Conservation (phyloP, 2,888 invertebrate genomes). For the Blastobasis adustella region DNA sequence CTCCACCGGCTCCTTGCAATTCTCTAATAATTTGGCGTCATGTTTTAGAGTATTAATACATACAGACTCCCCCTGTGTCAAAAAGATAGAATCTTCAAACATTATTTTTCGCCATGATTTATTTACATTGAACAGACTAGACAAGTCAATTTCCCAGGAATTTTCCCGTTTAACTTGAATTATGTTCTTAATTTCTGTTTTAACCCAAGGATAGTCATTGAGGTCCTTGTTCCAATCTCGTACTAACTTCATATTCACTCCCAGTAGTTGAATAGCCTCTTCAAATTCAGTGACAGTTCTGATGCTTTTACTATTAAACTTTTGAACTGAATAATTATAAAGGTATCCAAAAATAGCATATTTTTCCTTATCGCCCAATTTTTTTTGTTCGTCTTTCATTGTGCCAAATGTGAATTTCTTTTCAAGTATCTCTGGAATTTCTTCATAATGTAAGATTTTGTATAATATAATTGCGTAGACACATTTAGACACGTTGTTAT, state of each 20-base stretch:
- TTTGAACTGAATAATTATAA: slow-evolving; percentile 19
- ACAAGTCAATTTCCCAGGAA: slow-evolving; percentile 22
- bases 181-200: slow-evolving; percentile 31
- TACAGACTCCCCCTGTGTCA: slow-evolving; percentile 28
- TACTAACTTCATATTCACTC: slow-evolving; percentile 17
- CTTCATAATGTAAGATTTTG: slow-evolving; percentile 33
- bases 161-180: slow-evolving; percentile 27
- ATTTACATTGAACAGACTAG: slow-evolving; percentile 32
- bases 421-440: slow-evolving; percentile 38
- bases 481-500: slow-evolving; percentile 38
- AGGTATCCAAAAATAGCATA: slow-evolving; percentile 41
- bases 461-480: slow-evolving; percentile 39
- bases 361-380: slow-evolving; percentile 30
- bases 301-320: slow-evolving; percentile 21
- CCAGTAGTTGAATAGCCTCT: slow-evolving; percentile 17
- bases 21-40: slow-evolving; percentile 35
- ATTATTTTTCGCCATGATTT: slow-evolving; percentile 43
- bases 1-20: slow-evolving; percentile 25
- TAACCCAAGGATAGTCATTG: slow-evolving; percentile 22
- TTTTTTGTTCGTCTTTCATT: slow-evolving; percentile 23
- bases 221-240: slow-evolving; percentile 44
- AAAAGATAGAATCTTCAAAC: slow-evolving; percentile 41
- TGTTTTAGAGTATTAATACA: slow-evolving; percentile 52
- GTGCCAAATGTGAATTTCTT: slow-evolving; percentile 39
- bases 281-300: slow-evolving; percentile 25